Evolutionary conservation across 1,140 invertebrate genomes (phyloP), one percentile per base, ranked within the genome.

Genomic region (Paralvinella palmiformis): DNA sequence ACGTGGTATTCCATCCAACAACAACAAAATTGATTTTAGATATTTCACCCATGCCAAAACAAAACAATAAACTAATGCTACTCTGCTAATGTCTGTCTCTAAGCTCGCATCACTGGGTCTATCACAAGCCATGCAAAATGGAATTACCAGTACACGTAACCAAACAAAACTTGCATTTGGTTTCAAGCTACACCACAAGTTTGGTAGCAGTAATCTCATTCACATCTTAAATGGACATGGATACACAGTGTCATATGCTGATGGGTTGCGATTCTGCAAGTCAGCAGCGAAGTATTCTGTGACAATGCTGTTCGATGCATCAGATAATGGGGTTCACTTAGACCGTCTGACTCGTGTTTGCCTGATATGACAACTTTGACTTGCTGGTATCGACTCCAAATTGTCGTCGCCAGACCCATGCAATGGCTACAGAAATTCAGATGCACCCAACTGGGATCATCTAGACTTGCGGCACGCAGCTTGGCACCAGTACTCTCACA

Each of bases 121-220:
- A 41, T 41, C 37, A 10, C 37, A 41, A n/a, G 10, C 37, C n/a
- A 41, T 41, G n/a, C 37, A 41, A n/a, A 41, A 41, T n/a, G 10
- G 37, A 10, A 41, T 41, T 41, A 41, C 37, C 37, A 41, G n/a
- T 56, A 27, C 22, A 56, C 22, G 53, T 29, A 56, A 56, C 17
- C 53, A 56, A 56, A 56, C 20, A 56, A 29, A n/a, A 56, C 53
- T 56, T 56, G 24, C 20, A 31, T 32, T 56, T n/a, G 53, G 53
- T 29, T 5, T 56, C 24, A 56, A 56, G 31, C 53, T 56, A 32
- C 53, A 56, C 17, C 53, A 56, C 17, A 41, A 41, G 37, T 41
- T 10, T 41, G 37, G 37, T n/a, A 41, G 37, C 37, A 41, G 37
- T 10, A n/a, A 56, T 24, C 53, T 56, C 53, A 56, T 56, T 56